Evolutionary conservation across 2,113 vertebrate species (phyloP), one percentile per base, ranked within the genome.

Genomic region (Brachyistius frenatus): DNA sequence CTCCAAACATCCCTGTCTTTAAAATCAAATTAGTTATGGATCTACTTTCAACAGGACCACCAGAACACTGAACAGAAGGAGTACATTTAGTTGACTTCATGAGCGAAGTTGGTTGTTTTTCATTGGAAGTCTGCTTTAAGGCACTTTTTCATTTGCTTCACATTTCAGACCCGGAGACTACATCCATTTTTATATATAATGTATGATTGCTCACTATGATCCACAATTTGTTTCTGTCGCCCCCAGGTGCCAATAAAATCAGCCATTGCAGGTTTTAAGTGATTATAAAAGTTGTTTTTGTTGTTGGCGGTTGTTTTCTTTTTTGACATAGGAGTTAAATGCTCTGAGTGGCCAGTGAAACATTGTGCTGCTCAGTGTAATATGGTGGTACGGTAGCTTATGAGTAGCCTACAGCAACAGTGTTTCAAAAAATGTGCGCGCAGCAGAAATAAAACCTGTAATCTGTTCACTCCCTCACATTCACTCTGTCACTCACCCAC

Each of bases 401-500:
- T 66, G 10, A 50, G 58, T 62, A 23, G 23, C 23, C 23, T 23
- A 15, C 33, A 6, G 11, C 31, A 50, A 1, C 30, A 47, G 57
- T 15, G 36, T 69, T 31, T 32, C 6, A 37, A 32, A 49, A 72
- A 58, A 47, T 66, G 35, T 64, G 13, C 39, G 10, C 57, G 16
- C 2, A 3, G n/a, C 68, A n/a, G 16, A 63, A 58, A 31, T 33
- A 50, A 61, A 62, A 10, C 10, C 31, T 44, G 41, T 44, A 44
- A 44, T 44, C n/a, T 74, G 8, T 64, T 54, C 15, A 14, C 11
- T 66, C 30, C 47, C 56, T 65, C 74, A 62, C 55, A 41, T 44
- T 68, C 66, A 64, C 31, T 62, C 71, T 36, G 49, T 78, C 73
- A 54, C 39, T 68, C 76, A 69, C 73, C 54, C 71, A 71, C 66